A percentile compares a stretch with the other conserved stretches of the same genome.
These are phyloP conservation scores for Antheraea mylitta DNA, from an alignment of 1,140 invertebrate species.

Conservation along the genomic window DNA sequence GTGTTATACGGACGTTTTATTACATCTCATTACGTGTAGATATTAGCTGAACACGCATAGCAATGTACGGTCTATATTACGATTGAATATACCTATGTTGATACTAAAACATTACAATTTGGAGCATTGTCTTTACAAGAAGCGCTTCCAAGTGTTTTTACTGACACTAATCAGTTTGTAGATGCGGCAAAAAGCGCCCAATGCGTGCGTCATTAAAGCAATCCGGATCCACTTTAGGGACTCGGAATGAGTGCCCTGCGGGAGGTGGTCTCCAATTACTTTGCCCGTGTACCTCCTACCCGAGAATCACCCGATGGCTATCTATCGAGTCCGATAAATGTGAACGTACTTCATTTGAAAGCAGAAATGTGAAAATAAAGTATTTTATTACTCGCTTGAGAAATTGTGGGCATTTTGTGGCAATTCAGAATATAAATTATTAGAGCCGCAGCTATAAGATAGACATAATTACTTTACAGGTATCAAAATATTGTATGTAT, in stretches of 20 bases:
- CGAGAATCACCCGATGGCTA: conserved; percentile 17
- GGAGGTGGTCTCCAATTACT: conserved; percentile 51
- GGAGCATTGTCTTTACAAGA: neutral
- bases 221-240: conserved; percentile 42
- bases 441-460: too few relatives aligned
- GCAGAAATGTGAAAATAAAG: neutral
- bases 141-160: neutral
- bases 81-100: neutral
- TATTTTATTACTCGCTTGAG: neutral
- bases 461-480: too few relatives aligned
- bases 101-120: neutral
- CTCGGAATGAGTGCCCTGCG: conserved; percentile 46
- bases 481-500: too few relatives aligned
- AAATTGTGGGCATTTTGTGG: neutral
- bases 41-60: neutral
- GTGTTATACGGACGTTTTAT: conserved; percentile 4
- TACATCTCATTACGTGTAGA: neutral
- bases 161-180: conserved; percentile 32
- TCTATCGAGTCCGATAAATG: conserved; percentile 2
- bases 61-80: neutral
- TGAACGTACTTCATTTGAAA: neutral
- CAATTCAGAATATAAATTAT: neutral
- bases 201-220: conserved; percentile 53
- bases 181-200: conserved; percentile 41
- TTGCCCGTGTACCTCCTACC: conserved; percentile 34